A percentile compares a stretch with the other conserved stretches of the same genome.
Conservation (phyloP, 2,797 vertebrate species). For the Clamator glandarius region DNA sequence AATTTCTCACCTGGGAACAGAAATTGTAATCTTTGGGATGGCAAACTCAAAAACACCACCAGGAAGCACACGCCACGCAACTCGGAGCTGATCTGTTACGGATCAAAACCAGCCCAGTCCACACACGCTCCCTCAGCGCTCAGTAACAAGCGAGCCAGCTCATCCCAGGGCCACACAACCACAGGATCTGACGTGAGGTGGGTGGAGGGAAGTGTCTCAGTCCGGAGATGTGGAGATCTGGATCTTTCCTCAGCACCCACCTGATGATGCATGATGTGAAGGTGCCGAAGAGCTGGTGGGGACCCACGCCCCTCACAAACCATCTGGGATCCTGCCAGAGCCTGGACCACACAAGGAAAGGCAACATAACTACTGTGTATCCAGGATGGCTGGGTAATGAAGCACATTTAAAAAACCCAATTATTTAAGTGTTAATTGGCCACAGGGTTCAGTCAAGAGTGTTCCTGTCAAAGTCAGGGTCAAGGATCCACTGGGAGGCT, state of each 20-base stretch:
- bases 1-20: too few relatives aligned
- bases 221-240: fast-evolving
- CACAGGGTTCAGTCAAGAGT: neutral
- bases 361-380: neutral
- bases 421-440: neutral
- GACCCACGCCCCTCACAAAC: neutral
- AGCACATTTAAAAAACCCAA: neutral
- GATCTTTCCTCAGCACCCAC: neutral
- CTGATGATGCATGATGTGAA: neutral
- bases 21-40: too few relatives aligned
- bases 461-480: neutral
- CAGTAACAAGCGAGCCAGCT: too few relatives aligned
- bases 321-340: neutral
- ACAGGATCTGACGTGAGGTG: fast-evolving
- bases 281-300: neutral
- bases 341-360: neutral
- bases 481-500: neutral
- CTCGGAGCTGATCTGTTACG: too few relatives aligned
- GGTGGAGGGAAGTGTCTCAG: neutral
- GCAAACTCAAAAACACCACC: too few relatives aligned
- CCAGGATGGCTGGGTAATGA: neutral
- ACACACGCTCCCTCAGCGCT: too few relatives aligned
- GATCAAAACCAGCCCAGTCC: too few relatives aligned
- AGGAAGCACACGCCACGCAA: too few relatives aligned
- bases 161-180: fast-evolving